phyloP scores from a whole-genome alignment of 2,888 invertebrate genomes.

The Julus scandinavius region DNA sequence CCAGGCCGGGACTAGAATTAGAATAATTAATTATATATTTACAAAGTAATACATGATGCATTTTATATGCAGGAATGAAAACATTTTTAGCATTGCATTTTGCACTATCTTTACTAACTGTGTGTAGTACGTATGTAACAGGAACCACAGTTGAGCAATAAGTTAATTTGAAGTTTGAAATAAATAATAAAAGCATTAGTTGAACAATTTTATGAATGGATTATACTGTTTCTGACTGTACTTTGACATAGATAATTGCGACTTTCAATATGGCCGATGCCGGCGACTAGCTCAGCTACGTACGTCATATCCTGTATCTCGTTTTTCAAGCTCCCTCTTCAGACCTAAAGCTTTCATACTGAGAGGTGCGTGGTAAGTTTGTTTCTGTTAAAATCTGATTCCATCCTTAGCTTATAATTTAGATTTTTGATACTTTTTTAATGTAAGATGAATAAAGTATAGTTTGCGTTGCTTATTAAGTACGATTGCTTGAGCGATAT shows the following conservation, averaged over 20 bases:
- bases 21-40: no score
- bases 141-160: no score
- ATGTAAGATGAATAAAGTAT: neutral
- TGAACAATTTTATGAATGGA: no score
- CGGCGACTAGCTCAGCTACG: neutral
- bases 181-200: no score
- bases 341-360: neutral
- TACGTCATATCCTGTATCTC: neutral
- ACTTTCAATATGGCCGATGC: conserved; percentile 11
- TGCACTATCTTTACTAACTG: no score
- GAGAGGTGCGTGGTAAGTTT: conserved; percentile 4
- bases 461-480: neutral
- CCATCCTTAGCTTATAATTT: neutral
- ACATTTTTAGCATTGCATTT: no score
- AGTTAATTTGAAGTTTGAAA: no score
- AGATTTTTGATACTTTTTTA: neutral
- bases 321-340: neutral
- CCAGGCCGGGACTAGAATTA: no score
- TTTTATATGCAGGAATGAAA: no score
- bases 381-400: neutral
- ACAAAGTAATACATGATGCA: no score
- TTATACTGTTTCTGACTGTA: no score
- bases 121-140: no score
- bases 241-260: neutral
- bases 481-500: neutral